Evolutionary conservation across 2,113 vertebrate genomes (phyloP), one percentile per base, ranked within the genome.

Genomic region (Microtus montanus): DNA sequence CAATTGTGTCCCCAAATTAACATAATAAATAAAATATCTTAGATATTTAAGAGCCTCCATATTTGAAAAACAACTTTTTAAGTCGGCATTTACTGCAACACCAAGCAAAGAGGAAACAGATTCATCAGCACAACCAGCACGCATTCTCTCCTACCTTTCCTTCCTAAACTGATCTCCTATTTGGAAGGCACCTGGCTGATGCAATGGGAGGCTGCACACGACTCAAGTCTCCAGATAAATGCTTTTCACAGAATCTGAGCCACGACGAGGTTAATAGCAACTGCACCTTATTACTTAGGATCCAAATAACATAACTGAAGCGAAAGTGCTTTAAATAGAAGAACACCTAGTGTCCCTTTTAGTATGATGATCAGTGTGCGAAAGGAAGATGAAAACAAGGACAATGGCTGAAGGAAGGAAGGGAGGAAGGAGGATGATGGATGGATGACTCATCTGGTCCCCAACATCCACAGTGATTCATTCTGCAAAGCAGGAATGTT

Each of bases 391-490:
- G 63, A 89, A 94, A 94, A 61, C 47, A 89, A 86, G 66, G n/a
- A n/a, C 49, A 85, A 22, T 92, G 58, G 84, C 35, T 38, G 93
- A 86, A 68, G 82, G 52, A 82, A 58, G n/a, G n/a, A 41, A 11
- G 38, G 58, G 58, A 58, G 19, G 58, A 20, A 58, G 68, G 17
- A 35, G 68, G 38, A 74, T 74, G 63, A 91, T 26, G n/a, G 78
- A 78, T 63, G 71, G 52, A 64, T 92, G 75, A 95, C 30, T 96
- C 94, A 82, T 49, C 82, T 92, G 63, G 19, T 89, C 95, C 90
- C 70, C 61, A 95, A 44, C 87, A 71, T 83, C 93, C 85, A 96
- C 41, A 71, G 63, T 95, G 94, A 95, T 33, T 96, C 83, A 95
- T 86, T 77, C 38, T 91, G n/a, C 49, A 92, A 94, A 89, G 88